phyloP scores from a whole-genome alignment of 2,113 vertebrate species.

The Isurus oxyrinchus region DNA sequence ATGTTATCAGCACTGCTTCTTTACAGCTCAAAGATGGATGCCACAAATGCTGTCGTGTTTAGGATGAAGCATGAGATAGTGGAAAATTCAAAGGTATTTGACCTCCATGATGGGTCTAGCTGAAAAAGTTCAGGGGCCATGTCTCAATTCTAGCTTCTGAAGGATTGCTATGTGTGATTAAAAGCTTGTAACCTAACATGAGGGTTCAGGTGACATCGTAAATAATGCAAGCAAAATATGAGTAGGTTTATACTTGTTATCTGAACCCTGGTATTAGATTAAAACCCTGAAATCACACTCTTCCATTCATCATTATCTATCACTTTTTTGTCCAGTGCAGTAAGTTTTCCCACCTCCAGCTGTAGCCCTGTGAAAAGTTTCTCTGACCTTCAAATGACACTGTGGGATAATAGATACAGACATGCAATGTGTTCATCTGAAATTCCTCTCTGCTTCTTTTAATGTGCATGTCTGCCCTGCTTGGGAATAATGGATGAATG shows the following conservation, averaged over 20 bases:
- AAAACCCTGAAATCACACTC: not conserved
- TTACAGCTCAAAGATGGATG: not conserved
- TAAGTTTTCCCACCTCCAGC: slow-evolving; percentile 23
- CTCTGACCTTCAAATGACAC: not conserved
- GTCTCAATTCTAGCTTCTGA: not conserved
- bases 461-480: not conserved
- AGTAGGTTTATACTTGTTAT: not conserved
- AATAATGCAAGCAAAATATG: slow-evolving; percentile 16
- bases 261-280: not conserved
- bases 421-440: not conserved
- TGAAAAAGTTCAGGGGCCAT: not conserved
- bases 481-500: not conserved
- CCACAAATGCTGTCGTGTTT: not conserved
- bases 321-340: not conserved
- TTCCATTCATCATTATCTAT: slow-evolving; percentile 24
- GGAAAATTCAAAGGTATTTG: slow-evolving; percentile 15
- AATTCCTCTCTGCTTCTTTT: not conserved
- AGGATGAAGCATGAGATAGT: not conserved
- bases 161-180: not conserved
- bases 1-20: not conserved
- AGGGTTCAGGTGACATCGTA: slow-evolving; percentile 18
- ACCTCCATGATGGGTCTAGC: not conserved
- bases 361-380: not conserved
- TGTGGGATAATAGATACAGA: not conserved
- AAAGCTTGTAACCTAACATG: slow-evolving; percentile 6